Percentiles rank a stretch among this genome's conserved stretches.
Evolutionary conservation across 2,888 invertebrate species (phyloP).

Genomic region (Nemurella pictetii): DNA sequence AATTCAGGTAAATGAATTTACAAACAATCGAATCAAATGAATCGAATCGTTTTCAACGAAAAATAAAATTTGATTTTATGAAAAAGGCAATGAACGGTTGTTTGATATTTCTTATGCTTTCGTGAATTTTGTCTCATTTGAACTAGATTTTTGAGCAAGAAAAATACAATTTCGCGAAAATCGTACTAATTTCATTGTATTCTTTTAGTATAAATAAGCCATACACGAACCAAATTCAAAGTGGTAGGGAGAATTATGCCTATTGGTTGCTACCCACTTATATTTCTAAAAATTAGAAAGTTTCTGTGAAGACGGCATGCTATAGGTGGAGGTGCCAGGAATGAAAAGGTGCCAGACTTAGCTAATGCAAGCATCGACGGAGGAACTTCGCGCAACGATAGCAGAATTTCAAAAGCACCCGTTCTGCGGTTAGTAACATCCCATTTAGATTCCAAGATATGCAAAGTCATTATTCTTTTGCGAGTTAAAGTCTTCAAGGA

Average conservation of each 20-base stretch:
- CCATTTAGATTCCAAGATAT: slow-evolving; percentile 13
- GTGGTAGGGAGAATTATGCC: too few relatives aligned
- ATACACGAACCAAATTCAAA: too few relatives aligned
- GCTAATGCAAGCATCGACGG: not conserved
- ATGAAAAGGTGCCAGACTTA: not conserved
- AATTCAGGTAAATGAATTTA: not conserved
- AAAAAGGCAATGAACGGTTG: too few relatives aligned
- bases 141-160: too few relatives aligned
- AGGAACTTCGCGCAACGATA: not conserved
- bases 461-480: slow-evolving; percentile 12
- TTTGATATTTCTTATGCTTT: too few relatives aligned
- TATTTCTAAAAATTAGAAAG: too few relatives aligned
- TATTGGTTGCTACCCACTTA: too few relatives aligned
- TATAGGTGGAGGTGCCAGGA: not conserved
- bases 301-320: too few relatives aligned
- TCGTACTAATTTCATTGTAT: too few relatives aligned
- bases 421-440: not conserved
- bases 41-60: not conserved
- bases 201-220: too few relatives aligned
- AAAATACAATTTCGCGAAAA: too few relatives aligned
- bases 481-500: not conserved
- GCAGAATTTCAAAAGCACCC: not conserved
- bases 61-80: not conserved
- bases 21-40: not conserved
- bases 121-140: too few relatives aligned